Evolutionary conservation across 2,797 vertebrate genomes (phyloP).

Genomic region (Aeoliscus strigatus): DNA sequence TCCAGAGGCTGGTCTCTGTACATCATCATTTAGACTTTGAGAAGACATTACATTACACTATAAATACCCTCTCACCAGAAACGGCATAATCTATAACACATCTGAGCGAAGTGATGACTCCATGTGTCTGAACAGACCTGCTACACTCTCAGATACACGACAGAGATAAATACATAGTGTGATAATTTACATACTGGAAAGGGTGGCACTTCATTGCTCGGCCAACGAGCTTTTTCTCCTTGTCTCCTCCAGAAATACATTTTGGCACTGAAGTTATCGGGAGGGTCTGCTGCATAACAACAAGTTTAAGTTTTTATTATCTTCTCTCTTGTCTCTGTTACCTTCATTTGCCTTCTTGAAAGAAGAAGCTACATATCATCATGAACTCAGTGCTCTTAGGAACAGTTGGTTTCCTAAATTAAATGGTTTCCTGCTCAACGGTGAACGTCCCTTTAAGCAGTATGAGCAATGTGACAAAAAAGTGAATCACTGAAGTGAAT

Average conservation of each 20-base stretch:
- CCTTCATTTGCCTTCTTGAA: constrained; percentile 23
- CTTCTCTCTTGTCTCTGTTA: constrained; percentile 6
- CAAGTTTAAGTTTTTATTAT: constrained; percentile 10
- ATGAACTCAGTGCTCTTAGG: constrained; percentile 2
- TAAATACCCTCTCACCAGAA: constrained; percentile 12
- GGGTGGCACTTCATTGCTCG: constrained; percentile 21
- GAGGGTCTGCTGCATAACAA: constrained; percentile 6
- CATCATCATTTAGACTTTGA: constrained; percentile 25
- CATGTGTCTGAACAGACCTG: constrained; percentile 5
- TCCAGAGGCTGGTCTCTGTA: constrained; percentile 22
- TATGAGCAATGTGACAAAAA: no score
- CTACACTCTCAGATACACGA: constrained; percentile 35
- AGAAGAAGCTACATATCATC: constrained; percentile 36
- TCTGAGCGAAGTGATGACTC: constrained; percentile 1
- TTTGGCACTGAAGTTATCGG: constrained; percentile 16
- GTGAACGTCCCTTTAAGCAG: background rate
- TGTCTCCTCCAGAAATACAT: constrained; percentile 6
- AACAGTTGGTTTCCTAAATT: background rate
- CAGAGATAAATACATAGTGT: constrained; percentile 32
- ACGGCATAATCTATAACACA: constrained; percentile 25
- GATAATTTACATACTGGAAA: constrained; percentile 29
- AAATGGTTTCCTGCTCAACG: background rate
- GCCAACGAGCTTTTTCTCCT: background rate
- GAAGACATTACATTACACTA: constrained; percentile 42
- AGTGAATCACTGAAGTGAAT: no score